Percentiles rank a stretch among this genome's conserved stretches.
Conservation (phyloP, 92 coral and sea anemone species). For the Actinernus sp. region DNA sequence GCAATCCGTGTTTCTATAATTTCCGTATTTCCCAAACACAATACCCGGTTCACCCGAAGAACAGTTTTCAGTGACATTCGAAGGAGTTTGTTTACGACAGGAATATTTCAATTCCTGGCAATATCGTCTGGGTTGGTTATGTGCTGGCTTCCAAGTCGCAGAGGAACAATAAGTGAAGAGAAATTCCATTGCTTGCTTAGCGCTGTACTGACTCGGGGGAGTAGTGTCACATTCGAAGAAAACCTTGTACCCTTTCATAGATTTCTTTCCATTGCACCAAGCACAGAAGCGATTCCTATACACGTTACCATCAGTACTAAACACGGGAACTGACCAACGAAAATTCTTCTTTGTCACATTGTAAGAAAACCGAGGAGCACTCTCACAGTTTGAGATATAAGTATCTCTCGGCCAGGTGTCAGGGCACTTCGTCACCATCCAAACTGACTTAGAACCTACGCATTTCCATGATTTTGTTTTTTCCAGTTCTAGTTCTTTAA, state of each 20-base stretch:
- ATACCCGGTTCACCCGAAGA: background rate
- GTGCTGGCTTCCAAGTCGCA: slow-evolving; percentile 2
- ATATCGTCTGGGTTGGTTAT: background rate
- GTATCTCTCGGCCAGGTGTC: background rate
- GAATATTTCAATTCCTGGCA: slow-evolving; percentile 8
- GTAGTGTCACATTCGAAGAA: background rate
- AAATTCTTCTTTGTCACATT: background rate
- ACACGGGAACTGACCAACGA: slow-evolving; percentile 14
- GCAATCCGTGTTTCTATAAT: background rate
- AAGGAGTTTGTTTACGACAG: slow-evolving; percentile 16
- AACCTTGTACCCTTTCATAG: slow-evolving; percentile 1
- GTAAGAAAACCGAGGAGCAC: background rate
- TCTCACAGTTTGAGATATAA: background rate
- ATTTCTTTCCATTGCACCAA: slow-evolving; percentile 6
- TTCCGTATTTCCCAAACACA: background rate
- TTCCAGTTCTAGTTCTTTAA: too few species aligned
- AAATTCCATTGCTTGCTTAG: slow-evolving; percentile 1
- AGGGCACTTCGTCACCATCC: slow-evolving; percentile 1
- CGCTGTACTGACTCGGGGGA: slow-evolving; percentile 15
- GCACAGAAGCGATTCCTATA: slow-evolving; percentile 30
- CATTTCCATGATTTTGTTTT: too few species aligned
- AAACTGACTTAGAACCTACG: background rate
- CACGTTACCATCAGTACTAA: slow-evolving; percentile 10
- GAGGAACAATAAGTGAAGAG: slow-evolving; percentile 6
- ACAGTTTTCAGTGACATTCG: background rate